phyloP scores from a whole-genome alignment of 2,888 invertebrate genomes.

The Apoderus coryli region DNA sequence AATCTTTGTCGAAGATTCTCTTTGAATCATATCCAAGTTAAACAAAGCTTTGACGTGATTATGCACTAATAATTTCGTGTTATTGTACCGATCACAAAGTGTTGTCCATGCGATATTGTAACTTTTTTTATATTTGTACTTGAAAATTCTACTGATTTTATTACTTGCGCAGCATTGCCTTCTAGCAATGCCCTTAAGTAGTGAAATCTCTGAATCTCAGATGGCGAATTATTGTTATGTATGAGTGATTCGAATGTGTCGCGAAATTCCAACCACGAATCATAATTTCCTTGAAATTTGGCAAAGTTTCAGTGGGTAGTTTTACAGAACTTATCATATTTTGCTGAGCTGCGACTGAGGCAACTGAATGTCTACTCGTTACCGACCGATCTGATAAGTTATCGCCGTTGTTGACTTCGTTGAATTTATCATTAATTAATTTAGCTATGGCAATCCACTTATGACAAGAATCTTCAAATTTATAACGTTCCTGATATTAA shows the following conservation, averaged over 20 bases:
- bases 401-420: no score
- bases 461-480: no score
- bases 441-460: no score
- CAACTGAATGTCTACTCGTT: no score
- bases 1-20: conserved; percentile 4
- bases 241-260: conserved; percentile 11
- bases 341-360: no score
- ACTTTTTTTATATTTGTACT: no score
- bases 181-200: conserved; percentile 8
- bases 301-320: no score
- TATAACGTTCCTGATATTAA: no score
- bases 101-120: conserved; percentile 11
- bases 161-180: conserved; percentile 9
- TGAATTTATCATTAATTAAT: no score
- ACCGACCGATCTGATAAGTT: no score
- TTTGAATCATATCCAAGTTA: conserved; percentile 3
- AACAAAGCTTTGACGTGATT: conserved; percentile 11
- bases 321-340: no score
- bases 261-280: conserved; percentile 7
- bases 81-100: conserved; percentile 9
- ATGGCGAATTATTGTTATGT: conserved; percentile 9
- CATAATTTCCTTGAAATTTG: conserved; percentile 7
- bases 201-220: conserved; percentile 11
- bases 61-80: conserved; percentile 5
- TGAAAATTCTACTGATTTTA: conserved; percentile 10